A percentile compares a stretch with the other conserved stretches of the same genome.
Conservation (phyloP, 1,140 invertebrate species). For the Asobara japonica region DNA sequence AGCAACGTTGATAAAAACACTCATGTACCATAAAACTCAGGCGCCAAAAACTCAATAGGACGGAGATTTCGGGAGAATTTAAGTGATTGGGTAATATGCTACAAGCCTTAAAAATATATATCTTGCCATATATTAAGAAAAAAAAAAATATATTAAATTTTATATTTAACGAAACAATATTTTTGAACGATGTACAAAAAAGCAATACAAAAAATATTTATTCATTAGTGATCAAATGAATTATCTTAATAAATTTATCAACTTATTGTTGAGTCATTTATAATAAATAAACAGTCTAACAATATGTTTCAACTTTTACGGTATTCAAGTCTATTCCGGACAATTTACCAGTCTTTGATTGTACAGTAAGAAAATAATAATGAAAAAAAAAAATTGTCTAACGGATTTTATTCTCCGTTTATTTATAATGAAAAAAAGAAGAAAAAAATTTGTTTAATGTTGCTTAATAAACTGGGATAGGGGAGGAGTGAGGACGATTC, state of each 20-base stretch:
- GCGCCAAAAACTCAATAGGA: neutral
- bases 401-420: neutral
- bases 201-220: slow-evolving; percentile 10
- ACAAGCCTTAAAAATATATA: neutral
- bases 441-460: neutral
- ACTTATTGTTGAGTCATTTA: neutral
- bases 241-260: neutral
- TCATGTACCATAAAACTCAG: neutral
- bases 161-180: slow-evolving; percentile 19
- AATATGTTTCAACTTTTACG: too few species aligned
- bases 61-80: neutral
- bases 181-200: slow-evolving; percentile 17
- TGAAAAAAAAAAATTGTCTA: neutral
- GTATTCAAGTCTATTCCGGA: too few species aligned
- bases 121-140: neutral
- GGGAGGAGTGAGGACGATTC: neutral
- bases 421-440: neutral
- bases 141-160: neutral
- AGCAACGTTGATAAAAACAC: neutral
- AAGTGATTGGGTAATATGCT: neutral
- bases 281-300: slow-evolving; percentile 5
- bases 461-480: neutral
- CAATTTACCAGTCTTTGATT: too few species aligned
- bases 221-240: neutral
- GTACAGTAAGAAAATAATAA: neutral